phyloP scores from a whole-genome alignment of 2,113 vertebrate genomes.

The Okapia johnstoni region DNA sequence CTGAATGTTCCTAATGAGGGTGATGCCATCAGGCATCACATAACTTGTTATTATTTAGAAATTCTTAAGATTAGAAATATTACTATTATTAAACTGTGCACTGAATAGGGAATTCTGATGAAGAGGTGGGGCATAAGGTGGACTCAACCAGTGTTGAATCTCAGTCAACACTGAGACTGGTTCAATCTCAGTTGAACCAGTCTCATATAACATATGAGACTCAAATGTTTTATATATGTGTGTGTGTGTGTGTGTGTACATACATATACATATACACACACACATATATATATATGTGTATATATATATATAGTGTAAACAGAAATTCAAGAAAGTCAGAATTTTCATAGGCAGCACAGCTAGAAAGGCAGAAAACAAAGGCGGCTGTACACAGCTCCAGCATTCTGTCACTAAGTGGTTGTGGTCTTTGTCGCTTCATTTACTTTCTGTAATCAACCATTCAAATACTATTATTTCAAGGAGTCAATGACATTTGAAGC shows the following conservation, averaged over 20 bases:
- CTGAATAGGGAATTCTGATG: not conserved
- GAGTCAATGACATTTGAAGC: not conserved
- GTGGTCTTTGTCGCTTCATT: not conserved
- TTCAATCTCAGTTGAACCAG: too few relatives aligned
- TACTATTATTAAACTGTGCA: not conserved
- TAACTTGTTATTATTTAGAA: not conserved
- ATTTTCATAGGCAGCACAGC: not conserved
- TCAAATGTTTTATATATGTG: not conserved
- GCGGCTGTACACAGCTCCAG: not conserved
- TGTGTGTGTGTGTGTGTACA: not conserved
- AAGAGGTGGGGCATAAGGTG: not conserved
- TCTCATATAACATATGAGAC: not conserved
- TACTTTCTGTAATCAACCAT: not conserved
- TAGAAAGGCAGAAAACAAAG: not conserved
- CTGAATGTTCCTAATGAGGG: not conserved
- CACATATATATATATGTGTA: not conserved
- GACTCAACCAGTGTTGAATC: not conserved
- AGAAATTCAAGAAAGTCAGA: not conserved
- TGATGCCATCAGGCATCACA: not conserved
- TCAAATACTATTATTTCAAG: not conserved
- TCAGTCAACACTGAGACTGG: too few relatives aligned
- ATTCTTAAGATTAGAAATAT: not conserved
- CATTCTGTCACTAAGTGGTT: not conserved
- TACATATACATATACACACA: not conserved
- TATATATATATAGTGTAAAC: not conserved